Percentiles rank a stretch among this genome's conserved stretches.
These are phyloP conservation scores for Neotoma lepida DNA, from an alignment of 2,113 vertebrate genomes.

Conservation along the genomic window DNA sequence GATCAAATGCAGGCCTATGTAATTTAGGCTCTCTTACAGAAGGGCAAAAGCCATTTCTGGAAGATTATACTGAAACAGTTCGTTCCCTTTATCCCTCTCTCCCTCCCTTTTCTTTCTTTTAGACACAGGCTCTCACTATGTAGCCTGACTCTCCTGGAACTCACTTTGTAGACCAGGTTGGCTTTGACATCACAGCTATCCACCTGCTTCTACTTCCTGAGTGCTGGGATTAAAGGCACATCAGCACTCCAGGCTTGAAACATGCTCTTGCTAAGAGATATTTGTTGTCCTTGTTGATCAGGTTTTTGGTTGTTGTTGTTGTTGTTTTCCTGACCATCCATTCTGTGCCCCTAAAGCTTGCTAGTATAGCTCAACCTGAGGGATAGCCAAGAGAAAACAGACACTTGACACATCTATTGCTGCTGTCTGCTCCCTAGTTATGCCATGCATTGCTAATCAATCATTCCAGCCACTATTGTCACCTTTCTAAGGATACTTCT, in stretches of 20 bases:
- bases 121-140: too few relatives aligned
- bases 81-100: background rate
- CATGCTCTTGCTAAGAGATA: background rate
- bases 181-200: background rate
- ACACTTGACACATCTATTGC: background rate
- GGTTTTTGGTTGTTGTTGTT: background rate
- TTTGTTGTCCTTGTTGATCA: slow-evolving; percentile 28
- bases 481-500: background rate
- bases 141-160: background rate
- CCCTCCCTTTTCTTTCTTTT: background rate
- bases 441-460: slow-evolving; percentile 3
- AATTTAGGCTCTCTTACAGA: slow-evolving; percentile 6
- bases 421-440: background rate
- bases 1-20: slow-evolving; percentile 64
- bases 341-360: background rate
- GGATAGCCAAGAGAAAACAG: background rate
- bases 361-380: slow-evolving; percentile 42
- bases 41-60: background rate
- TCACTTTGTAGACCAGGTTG: background rate
- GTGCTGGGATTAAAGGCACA: background rate
- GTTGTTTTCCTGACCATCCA: slow-evolving; percentile 5
- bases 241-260: background rate
- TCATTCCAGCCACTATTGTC: background rate
- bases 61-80: slow-evolving; percentile 10
- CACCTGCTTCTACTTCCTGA: background rate